Conservation (phyloP, 1,140 invertebrate genomes). For the Apocrypta bakeri region DNA sequence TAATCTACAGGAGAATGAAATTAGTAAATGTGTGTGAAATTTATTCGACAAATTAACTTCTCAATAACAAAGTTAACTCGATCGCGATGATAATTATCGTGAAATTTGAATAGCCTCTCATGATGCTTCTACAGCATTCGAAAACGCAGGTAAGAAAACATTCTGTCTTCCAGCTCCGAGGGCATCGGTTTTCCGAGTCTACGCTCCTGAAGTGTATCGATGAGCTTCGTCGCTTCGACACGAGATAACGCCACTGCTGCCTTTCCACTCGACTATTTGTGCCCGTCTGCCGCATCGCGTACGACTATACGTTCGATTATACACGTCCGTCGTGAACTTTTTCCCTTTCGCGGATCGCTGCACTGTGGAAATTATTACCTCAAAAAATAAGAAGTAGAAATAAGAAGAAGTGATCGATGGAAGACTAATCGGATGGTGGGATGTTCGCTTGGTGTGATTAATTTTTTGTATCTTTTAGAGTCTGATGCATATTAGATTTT, state of each 20-base stretch:
- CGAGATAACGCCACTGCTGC: constrained; percentile 47
- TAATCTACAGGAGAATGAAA: no score
- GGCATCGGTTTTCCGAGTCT: not conserved
- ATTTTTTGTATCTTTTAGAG: no score
- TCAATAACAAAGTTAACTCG: no score
- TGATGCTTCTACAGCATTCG: no score
- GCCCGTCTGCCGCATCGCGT: not conserved
- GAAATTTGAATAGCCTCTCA: no score
- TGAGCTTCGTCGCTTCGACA: constrained; percentile 25
- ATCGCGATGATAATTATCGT: no score
- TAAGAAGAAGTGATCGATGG: not conserved
- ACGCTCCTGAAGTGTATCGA: constrained; percentile 28
- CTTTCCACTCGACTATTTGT: not conserved
- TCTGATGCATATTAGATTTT: not conserved
- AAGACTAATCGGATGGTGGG: not conserved
- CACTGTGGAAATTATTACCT: not conserved
- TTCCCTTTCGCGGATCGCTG: not conserved
- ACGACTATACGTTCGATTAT: not conserved
- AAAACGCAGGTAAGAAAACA: no score
- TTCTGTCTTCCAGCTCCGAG: no score
- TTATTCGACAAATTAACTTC: no score
- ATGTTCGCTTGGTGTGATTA: not conserved
- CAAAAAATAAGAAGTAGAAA: not conserved
- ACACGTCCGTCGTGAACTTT: not conserved
- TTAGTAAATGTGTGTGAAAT: no score